Conservation (phyloP, 2,888 invertebrate species). For the Polymixis flavicincta region DNA sequence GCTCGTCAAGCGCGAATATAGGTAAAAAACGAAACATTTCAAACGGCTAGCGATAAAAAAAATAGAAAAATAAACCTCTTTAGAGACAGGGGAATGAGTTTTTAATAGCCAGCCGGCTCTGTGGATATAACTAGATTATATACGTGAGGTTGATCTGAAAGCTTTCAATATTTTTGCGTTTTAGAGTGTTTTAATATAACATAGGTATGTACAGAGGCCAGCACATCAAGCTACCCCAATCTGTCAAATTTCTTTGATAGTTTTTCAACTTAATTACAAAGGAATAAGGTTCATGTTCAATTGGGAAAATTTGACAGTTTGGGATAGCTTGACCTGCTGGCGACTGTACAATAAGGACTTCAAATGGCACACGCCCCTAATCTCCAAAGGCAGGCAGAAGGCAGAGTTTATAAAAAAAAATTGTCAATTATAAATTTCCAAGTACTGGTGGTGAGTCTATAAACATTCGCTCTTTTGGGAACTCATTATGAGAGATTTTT, state of each 20-base stretch:
- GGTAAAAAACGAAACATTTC: slow-evolving; percentile 12
- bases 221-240: too few species aligned
- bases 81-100: slow-evolving; percentile 31
- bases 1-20: slow-evolving; percentile 1
- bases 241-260: too few species aligned
- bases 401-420: too few species aligned
- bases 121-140: slow-evolving; percentile 32
- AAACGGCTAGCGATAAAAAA: slow-evolving; percentile 1
- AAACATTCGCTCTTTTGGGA: background rate
- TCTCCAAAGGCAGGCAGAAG: too few species aligned
- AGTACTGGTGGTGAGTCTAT: background rate
- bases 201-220: too few species aligned
- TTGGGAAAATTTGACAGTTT: too few species aligned
- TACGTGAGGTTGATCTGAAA: slow-evolving; percentile 7
- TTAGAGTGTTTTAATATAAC: background rate
- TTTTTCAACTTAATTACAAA: too few species aligned
- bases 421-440: background rate
- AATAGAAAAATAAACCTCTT: slow-evolving; percentile 4
- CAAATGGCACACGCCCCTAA: too few species aligned
- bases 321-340: too few species aligned
- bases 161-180: background rate
- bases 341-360: too few species aligned
- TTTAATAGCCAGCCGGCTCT: slow-evolving; percentile 29
- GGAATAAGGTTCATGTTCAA: too few species aligned
- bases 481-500: too few species aligned